A percentile compares a stretch with the other conserved stretches of the same genome.
These are phyloP conservation scores for Gulo gulo DNA, from an alignment of 2,113 vertebrate genomes.

Conservation along the genomic window DNA sequence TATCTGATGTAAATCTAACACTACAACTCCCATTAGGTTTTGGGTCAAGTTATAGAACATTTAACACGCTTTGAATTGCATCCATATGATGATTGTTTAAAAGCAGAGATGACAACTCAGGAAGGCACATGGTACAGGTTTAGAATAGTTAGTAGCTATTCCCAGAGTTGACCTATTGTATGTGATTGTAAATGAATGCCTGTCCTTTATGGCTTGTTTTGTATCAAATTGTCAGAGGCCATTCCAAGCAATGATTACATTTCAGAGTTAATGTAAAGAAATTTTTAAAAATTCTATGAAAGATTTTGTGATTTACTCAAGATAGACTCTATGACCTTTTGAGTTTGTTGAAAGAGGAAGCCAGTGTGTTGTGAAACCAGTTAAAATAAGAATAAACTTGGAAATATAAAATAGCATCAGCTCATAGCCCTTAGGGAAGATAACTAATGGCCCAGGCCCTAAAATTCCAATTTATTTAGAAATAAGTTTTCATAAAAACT, in stretches of 20 bases:
- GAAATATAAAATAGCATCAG: conserved; percentile 2
- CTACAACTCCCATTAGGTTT: neutral
- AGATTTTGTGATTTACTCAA: conserved; percentile 40
- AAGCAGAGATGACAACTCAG: conserved; percentile 17
- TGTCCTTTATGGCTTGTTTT: conserved; percentile 51
- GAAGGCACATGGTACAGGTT: neutral
- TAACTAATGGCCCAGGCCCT: neutral
- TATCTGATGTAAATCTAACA: neutral
- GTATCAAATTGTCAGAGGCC: neutral
- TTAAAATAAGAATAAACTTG: conserved; percentile 23
- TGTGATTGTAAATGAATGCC: neutral
- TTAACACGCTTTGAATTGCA: neutral
- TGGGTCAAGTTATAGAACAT: conserved; percentile 7
- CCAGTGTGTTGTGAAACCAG: neutral
- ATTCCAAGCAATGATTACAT: conserved; percentile 44
- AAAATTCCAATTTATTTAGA: conserved; percentile 23
- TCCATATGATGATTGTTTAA: conserved; percentile 48
- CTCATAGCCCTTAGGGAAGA: neutral
- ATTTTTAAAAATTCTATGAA: conserved; percentile 7
- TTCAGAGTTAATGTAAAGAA: conserved; percentile 56
- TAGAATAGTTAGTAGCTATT: neutral
- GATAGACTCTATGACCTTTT: conserved; percentile 37
- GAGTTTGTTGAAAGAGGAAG: conserved; percentile 62
- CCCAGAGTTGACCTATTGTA: conserved; percentile 26
- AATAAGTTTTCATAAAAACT: conserved; percentile 27